Evolutionary conservation across 2,888 invertebrate species (phyloP).

Genomic region (Tiphia femorata): DNA sequence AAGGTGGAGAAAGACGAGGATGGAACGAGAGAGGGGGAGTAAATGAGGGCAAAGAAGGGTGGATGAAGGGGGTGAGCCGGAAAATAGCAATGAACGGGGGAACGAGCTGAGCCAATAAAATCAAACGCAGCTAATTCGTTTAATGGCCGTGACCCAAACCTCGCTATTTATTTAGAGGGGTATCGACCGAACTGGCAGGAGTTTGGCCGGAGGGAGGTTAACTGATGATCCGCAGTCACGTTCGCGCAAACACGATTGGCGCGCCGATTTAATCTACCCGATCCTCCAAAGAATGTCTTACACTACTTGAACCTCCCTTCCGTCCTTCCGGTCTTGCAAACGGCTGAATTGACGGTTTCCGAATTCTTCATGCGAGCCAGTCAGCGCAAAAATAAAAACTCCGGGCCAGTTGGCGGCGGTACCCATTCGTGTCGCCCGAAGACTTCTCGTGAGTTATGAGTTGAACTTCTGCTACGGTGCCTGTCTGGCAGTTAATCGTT

Average conservation of each 20-base stretch:
- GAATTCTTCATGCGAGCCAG: slow-evolving; percentile 25
- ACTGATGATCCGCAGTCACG: slow-evolving; percentile 60
- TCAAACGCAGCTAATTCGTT: slow-evolving; percentile 62
- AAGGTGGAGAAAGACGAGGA: background rate
- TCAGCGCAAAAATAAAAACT: too few species aligned
- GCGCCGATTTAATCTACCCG: slow-evolving; percentile 54
- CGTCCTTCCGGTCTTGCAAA: slow-evolving; percentile 15
- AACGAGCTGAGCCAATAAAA: slow-evolving; percentile 50
- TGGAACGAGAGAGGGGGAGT: background rate
- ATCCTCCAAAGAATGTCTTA: slow-evolving; percentile 42
- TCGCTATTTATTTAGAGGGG: slow-evolving; percentile 59
- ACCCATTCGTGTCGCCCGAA: background rate
- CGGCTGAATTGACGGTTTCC: slow-evolving; percentile 17
- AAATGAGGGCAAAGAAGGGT: background rate
- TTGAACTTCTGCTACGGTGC: background rate
- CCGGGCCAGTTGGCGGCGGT: too few species aligned
- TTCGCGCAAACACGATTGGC: slow-evolving; percentile 60
- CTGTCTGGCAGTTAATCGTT: slow-evolving; percentile 18
- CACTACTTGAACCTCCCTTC: too few species aligned
- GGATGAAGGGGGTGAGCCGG: slow-evolving; percentile 3
- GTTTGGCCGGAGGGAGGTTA: slow-evolving; percentile 29
- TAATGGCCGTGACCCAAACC: slow-evolving; percentile 55
- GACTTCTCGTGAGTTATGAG: slow-evolving; percentile 19
- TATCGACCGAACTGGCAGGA: slow-evolving; percentile 42
- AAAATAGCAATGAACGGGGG: slow-evolving; percentile 17